Percentiles rank a stretch among this genome's conserved stretches.
phyloP scores from a whole-genome alignment of 2,113 vertebrate species.

The Willisornis vidua region DNA sequence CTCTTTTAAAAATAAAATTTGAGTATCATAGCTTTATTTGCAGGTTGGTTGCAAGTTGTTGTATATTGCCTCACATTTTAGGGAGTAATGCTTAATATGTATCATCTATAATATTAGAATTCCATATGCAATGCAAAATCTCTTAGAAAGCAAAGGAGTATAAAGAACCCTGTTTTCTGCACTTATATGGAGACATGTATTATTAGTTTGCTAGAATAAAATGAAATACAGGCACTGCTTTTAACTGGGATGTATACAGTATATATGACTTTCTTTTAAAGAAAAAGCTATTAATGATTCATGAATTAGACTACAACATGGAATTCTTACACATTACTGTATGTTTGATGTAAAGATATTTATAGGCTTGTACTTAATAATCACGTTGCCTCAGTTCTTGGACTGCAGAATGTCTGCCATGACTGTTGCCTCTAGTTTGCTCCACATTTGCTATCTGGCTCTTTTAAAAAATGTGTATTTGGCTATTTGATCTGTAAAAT shows the following conservation, averaged over 20 bases:
- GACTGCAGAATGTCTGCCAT: constrained; percentile 58
- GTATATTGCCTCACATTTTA: constrained; percentile 37
- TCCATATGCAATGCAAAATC: neutral
- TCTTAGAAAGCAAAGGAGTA: constrained; percentile 57
- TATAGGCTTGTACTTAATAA: constrained; percentile 56
- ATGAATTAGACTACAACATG: constrained; percentile 28
- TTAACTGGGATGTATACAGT: constrained; percentile 56
- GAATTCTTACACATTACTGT: constrained; percentile 57
- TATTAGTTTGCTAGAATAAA: constrained; percentile 41
- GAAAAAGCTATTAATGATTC: constrained; percentile 35
- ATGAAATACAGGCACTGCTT: constrained; percentile 38
- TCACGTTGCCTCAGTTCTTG: constrained; percentile 58
- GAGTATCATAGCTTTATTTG: neutral
- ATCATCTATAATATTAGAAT: constrained; percentile 37
- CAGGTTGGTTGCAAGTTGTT: constrained; percentile 34
- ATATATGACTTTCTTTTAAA: constrained; percentile 54
- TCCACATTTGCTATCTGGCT: constrained; percentile 56
- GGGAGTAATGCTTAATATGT: constrained; percentile 32
- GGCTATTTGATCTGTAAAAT: constrained; percentile 63
- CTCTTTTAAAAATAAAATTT: neutral
- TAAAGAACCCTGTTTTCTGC: constrained; percentile 67
- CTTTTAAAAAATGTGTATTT: constrained; percentile 53
- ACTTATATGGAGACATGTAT: constrained; percentile 45
- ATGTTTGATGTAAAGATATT: constrained; percentile 66
- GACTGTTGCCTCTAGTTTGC: constrained; percentile 63